These are phyloP conservation scores for Silvanus unidentatus DNA, from an alignment of 2,888 invertebrate genomes.

Conservation along the genomic window DNA sequence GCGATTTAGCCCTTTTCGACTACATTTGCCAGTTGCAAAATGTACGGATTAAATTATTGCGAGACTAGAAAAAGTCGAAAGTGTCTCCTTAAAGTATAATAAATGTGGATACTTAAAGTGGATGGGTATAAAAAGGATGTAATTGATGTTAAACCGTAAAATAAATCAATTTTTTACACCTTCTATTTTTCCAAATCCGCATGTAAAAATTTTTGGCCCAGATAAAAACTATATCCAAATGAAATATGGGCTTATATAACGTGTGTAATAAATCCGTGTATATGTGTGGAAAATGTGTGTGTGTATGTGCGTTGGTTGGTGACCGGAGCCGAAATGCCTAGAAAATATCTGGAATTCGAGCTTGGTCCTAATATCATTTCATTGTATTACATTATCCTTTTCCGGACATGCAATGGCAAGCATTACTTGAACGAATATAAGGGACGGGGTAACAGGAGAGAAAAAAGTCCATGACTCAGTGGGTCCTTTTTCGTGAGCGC, in stretches of 20 bases:
- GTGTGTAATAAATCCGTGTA: constrained; percentile 4
- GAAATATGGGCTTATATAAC: constrained; percentile 6
- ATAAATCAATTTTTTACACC: too few species aligned
- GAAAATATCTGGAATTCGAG: constrained; percentile 15
- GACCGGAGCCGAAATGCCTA: not conserved
- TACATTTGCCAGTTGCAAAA: too few species aligned
- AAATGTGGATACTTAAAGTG: too few species aligned
- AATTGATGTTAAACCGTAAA: too few species aligned
- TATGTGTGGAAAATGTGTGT: not conserved
- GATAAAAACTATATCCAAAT: constrained; percentile 6
- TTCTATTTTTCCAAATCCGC: too few species aligned
- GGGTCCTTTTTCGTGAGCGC: constrained; percentile 21
- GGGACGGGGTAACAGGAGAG: constrained; percentile 14
- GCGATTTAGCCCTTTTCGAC: too few species aligned
- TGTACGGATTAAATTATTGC: too few species aligned
- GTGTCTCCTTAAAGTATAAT: too few species aligned
- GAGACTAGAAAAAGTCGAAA: too few species aligned
- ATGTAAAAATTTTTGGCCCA: constrained; percentile 1
- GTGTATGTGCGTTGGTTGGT: too few species aligned
- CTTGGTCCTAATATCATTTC: constrained; percentile 21
- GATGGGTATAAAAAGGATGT: too few species aligned
- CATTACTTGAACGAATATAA: constrained; percentile 5
- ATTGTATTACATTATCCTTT: constrained; percentile 24
- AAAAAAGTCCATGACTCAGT: constrained; percentile 18
- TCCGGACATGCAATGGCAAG: constrained; percentile 24